A percentile compares a stretch with the other conserved stretches of the same genome.
Conservation (phyloP, 2,113 vertebrate genomes). For the Rynchops niger region DNA sequence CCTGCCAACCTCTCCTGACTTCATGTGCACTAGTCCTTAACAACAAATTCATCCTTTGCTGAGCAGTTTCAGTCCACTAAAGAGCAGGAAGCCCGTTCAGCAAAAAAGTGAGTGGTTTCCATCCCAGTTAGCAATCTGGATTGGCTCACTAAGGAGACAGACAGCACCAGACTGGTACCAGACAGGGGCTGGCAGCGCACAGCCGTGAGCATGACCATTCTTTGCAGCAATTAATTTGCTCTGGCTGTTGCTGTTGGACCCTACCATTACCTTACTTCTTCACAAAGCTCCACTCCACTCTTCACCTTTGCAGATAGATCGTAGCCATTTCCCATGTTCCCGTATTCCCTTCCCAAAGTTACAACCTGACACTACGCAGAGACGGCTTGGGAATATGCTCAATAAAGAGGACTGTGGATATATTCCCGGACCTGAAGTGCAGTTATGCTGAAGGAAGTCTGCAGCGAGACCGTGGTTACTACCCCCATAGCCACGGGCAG, state of each 20-base stretch:
- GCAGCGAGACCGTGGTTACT: neutral
- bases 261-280: neutral
- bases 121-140: neutral
- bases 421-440: neutral
- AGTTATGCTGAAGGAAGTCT: neutral
- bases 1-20: neutral
- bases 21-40: accelerated
- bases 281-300: neutral
- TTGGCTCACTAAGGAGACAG: neutral
- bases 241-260: neutral
- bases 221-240: neutral
- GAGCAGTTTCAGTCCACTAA: neutral
- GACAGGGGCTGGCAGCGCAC: neutral
- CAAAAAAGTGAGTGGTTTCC: neutral
- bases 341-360: neutral
- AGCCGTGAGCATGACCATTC: neutral
- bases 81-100: neutral
- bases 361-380: neutral
- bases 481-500: neutral
- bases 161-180: neutral
- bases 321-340: neutral
- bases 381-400: neutral
- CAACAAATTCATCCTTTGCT: neutral
- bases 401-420: neutral
- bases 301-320: neutral